A percentile compares a stretch with the other conserved stretches of the same genome.
Evolutionary conservation across 2,888 invertebrate species (phyloP).

Genomic region (Rotaria socialis): DNA sequence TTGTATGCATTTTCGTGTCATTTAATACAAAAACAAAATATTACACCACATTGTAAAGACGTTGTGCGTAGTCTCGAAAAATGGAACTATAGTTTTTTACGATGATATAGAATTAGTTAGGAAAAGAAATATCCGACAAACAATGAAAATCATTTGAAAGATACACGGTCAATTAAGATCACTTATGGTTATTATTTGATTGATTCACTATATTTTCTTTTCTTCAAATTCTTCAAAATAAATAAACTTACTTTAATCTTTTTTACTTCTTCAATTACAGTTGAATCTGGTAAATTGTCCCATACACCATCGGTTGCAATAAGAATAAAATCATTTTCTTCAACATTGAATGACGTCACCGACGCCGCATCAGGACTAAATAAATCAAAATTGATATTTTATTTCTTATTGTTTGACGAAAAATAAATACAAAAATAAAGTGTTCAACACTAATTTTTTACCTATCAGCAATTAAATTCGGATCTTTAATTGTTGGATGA

Average conservation of each 20-base stretch:
- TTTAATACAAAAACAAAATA: neutral
- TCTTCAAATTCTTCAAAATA: neutral
- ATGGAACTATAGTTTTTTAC: too few species aligned
- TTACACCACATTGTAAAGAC: neutral
- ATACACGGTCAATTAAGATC: too few species aligned
- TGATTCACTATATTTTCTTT: neutral
- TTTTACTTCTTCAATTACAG: conserved; percentile 79
- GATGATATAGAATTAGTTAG: too few species aligned
- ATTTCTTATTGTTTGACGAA: neutral
- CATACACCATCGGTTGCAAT: conserved; percentile 96
- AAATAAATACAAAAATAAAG: neutral
- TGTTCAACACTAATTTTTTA: conserved; percentile 52
- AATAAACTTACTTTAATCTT: conserved; percentile 56
- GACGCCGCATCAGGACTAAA: conserved; percentile 44
- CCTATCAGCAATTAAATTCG: conserved; percentile 73
- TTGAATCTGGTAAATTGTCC: conserved; percentile 88
- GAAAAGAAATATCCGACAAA: neutral
- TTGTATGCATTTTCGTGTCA: neutral
- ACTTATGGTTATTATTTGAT: too few species aligned
- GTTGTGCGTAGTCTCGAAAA: too few species aligned
- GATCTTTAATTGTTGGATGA: conserved; percentile 71
- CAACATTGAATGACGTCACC: conserved; percentile 61
- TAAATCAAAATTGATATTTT: neutral
- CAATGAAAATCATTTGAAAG: too few species aligned
- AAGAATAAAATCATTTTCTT: conserved; percentile 79